Percentiles rank a stretch among this genome's conserved stretches.
Evolutionary conservation across 2,113 vertebrate species (phyloP).

Genomic region (Indicator indicator): DNA sequence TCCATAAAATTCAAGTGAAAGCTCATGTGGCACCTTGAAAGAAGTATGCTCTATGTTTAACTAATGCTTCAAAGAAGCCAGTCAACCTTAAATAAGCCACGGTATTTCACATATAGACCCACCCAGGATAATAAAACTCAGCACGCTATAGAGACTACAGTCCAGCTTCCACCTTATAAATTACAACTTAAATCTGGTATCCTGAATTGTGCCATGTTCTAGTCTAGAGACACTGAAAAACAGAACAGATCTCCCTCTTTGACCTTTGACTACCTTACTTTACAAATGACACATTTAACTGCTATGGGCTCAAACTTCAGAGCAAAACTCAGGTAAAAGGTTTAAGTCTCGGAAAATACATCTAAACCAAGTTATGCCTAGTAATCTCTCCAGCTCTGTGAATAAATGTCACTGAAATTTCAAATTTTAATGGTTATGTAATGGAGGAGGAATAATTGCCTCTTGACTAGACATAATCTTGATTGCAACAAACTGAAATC

Average conservation of each 20-base stretch:
- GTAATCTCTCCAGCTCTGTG: background rate
- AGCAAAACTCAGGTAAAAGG: background rate
- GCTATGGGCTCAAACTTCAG: background rate
- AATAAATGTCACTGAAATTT: background rate
- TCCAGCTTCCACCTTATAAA: background rate
- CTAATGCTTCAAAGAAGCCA: background rate
- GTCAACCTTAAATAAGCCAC: background rate
- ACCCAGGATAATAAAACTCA: background rate
- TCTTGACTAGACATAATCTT: background rate
- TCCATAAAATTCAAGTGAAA: background rate
- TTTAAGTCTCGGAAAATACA: background rate
- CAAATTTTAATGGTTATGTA: background rate
- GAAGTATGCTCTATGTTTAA: background rate
- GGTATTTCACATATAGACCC: background rate
- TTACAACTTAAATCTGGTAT: background rate
- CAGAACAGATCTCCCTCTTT: background rate
- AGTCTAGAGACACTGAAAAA: background rate
- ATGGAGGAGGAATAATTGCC: background rate
- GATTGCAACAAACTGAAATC: background rate
- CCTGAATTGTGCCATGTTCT: background rate
- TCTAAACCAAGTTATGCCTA: background rate
- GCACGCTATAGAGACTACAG: background rate
- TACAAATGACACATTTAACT: background rate
- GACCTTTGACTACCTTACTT: background rate
- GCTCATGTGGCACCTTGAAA: background rate